Base-by-base conservation (phyloP, 1,140 invertebrate genomes). In the Euglossa dilemma region DNA sequence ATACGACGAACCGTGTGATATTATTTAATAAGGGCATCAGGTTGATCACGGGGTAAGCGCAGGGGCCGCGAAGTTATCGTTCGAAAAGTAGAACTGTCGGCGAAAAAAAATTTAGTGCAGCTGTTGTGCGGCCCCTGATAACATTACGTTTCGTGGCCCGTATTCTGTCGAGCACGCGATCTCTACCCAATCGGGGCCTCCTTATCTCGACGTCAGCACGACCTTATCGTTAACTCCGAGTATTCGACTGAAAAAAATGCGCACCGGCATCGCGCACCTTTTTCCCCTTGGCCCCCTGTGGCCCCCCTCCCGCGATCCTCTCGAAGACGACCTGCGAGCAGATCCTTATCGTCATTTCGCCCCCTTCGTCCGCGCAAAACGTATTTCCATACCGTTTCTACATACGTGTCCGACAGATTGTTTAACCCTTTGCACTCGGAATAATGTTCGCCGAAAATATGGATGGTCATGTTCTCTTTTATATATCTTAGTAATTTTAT, bases 111-210 rank as follows among this genome's bases (percentile, higher is more conserved):
- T 79, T 63, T 83, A 78, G 75, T 70, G 82, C 80, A 70, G 80
- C 74, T 83, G 66, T 77, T 77, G 74, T 77, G 47, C 52, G 74
- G 45, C 45, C 63, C 50, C 25, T 47, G 80, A 83, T 83, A 83
- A 83, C 80, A 54, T 75, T 75, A 83, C 74, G 80, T 83, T 83
- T 78, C 80, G 74, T 83, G 74, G 80, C 74, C 80, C 74, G 80
- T 78, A 83, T 83, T 83, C 74, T 83, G 64, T 70, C 74, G 80
- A 83, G 80, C 80, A 83, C 80, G 80, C 80, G 76, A 84, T 84
- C 82, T 78, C 59, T 25, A 25, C 80, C 52, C 52, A 80, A 85
- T 85, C 79, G 63, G 56, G 78, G 61, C 64, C 70, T 85, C 78
- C 64, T 85, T 80, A 85, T 85, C 83, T 43, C 83, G 23, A 74